Percentiles rank a stretch among this genome's conserved stretches.
Evolutionary conservation across 2,888 invertebrate species (phyloP).

Genomic region (Unio pictorum): DNA sequence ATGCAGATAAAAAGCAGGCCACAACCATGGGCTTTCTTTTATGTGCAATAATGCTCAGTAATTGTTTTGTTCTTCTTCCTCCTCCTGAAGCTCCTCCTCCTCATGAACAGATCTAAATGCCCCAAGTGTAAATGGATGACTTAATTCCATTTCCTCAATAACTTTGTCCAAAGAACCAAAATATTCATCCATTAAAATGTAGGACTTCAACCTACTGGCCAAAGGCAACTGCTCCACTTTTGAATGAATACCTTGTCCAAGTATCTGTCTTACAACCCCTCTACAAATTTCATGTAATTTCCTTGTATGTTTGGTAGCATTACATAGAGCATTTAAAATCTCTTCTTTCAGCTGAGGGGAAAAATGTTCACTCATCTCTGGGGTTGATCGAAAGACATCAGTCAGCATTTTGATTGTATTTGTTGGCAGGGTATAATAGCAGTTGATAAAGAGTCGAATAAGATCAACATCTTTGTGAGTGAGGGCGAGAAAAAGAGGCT

Average conservation of each 20-base stretch:
- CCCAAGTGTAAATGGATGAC: conserved; percentile 11
- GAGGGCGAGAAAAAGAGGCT: conserved; percentile 66
- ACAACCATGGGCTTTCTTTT: too few species aligned
- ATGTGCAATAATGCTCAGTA: too few species aligned
- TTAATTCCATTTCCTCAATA: conserved; percentile 11
- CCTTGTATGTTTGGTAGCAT: conserved; percentile 43
- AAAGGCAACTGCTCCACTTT: conserved; percentile 56
- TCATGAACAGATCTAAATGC: too few species aligned
- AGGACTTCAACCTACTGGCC: conserved; percentile 61
- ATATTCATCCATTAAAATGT: conserved; percentile 57
- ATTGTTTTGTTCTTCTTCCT: too few species aligned
- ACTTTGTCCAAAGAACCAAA: conserved; percentile 35
- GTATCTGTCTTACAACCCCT: conserved; percentile 43
- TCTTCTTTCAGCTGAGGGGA: conserved; percentile 43
- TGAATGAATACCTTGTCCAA: conserved; percentile 48
- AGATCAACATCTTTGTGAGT: conserved; percentile 64
- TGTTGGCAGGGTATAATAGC: conserved; percentile 55
- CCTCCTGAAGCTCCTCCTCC: too few species aligned
- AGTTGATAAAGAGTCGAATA: conserved; percentile 56
- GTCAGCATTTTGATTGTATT: conserved; percentile 48
- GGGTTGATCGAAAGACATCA: conserved; percentile 54
- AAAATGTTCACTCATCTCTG: conserved; percentile 52
- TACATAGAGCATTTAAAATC: conserved; percentile 51
- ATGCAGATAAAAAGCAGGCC: too few species aligned
- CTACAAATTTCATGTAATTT: conserved; percentile 60